phyloP scores from a whole-genome alignment of 2,888 invertebrate species.

The Cantharis flavilabris region DNA sequence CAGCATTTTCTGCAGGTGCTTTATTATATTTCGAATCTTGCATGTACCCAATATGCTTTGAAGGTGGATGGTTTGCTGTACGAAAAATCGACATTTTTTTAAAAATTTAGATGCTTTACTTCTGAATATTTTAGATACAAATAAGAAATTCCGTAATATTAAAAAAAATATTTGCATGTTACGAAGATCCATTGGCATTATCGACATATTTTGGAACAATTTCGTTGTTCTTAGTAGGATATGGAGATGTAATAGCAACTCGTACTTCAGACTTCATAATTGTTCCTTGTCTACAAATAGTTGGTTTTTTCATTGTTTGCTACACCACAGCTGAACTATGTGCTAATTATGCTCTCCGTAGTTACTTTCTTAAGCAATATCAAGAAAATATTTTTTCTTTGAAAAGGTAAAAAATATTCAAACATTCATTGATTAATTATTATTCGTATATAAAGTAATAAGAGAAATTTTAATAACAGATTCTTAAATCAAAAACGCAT shows the following conservation, averaged over 20 bases:
- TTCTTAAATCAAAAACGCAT: constrained; percentile 4
- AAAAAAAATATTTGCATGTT: neutral
- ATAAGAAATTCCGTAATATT: neutral
- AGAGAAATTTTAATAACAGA: neutral
- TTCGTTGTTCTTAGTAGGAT: neutral
- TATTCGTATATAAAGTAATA: neutral
- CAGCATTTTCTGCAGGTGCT: neutral
- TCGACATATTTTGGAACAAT: constrained; percentile 8
- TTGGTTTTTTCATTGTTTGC: constrained; percentile 5
- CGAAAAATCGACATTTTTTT: neutral
- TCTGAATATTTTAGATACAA: neutral
- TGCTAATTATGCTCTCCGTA: neutral
- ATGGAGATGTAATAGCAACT: constrained; percentile 6
- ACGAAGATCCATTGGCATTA: constrained; percentile 4
- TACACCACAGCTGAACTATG: constrained; percentile 8
- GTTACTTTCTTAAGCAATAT: constrained; percentile 4
- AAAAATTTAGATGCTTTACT: neutral
- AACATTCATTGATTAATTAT: neutral
- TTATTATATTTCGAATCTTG: constrained; percentile 3
- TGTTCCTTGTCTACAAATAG: neutral
- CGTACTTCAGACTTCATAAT: neutral
- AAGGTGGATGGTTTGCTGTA: constrained; percentile 13
- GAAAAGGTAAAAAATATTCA: constrained; percentile 3
- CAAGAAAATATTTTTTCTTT: constrained; percentile 10
- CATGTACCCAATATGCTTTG: constrained; percentile 2